Percentiles rank a stretch among this genome's conserved stretches.
Evolutionary conservation across 2,888 invertebrate genomes (phyloP).

Genomic region (Pollenia griseotomentosa): DNA sequence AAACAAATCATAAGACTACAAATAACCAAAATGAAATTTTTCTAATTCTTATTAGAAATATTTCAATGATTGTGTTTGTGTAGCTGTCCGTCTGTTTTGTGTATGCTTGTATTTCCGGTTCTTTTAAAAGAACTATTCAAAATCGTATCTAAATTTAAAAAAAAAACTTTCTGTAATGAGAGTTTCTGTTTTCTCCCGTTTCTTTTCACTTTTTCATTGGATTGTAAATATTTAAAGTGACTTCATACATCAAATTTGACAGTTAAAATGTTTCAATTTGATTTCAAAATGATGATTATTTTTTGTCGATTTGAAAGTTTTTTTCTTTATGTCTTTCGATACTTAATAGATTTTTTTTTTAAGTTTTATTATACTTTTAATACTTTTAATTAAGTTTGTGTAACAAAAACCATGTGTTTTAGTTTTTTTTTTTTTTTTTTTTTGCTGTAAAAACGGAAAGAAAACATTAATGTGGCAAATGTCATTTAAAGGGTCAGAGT

Average conservation of each 20-base stretch:
- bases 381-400: not conserved
- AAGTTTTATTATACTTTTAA: not conserved
- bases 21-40: conserved; percentile 50
- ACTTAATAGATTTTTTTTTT: conserved; percentile 3
- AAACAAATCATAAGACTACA: conserved; percentile 41
- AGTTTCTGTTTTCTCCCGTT: conserved; percentile 8
- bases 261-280: conserved; percentile 59
- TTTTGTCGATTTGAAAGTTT: conserved; percentile 3
- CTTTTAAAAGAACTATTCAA: conserved; percentile 5
- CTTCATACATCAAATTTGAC: conserved; percentile 70
- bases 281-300: conserved; percentile 44
- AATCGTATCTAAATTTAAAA: conserved; percentile 49
- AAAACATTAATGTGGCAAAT: conserved; percentile 28
- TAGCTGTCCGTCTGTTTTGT: not conserved
- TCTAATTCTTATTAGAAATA: conserved; percentile 59
- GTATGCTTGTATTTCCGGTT: conserved; percentile 62
- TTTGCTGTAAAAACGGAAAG: not conserved
- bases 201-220: conserved; percentile 9
- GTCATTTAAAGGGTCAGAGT: conserved; percentile 54
- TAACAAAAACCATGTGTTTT: conserved; percentile 25
- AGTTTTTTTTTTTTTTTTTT: not conserved
- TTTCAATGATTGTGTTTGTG: conserved; percentile 15
- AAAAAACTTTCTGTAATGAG: conserved; percentile 15
- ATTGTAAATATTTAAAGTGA: conserved; percentile 47
- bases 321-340: not conserved